Conservation (phyloP, 1,140 invertebrate genomes). For the Trichoplusia ni region DNA sequence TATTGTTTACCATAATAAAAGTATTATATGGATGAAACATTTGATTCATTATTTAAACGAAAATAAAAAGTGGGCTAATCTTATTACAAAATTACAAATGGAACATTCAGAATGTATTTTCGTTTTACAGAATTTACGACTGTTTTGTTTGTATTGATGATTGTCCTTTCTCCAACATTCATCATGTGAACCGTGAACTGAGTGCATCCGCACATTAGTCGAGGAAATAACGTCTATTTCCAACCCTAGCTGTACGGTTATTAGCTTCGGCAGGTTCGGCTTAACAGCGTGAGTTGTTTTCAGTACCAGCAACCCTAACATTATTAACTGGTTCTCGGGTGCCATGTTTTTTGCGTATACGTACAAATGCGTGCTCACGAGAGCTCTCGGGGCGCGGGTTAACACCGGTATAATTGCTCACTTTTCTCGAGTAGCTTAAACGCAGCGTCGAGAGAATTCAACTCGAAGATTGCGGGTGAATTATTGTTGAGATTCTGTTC, state of each 20-base stretch:
- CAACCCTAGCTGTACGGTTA: background rate
- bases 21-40: background rate
- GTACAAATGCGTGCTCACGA: background rate
- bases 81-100: background rate
- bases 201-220: background rate
- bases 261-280: background rate
- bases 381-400: background rate
- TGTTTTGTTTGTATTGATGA: background rate
- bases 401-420: constrained; percentile 23
- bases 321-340: background rate
- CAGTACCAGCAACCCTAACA: background rate
- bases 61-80: constrained; percentile 7
- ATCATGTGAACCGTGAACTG: background rate
- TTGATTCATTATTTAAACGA: background rate
- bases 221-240: background rate
- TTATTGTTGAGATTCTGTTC: constrained; percentile 9
- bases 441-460: constrained; percentile 1
- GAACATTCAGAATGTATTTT: background rate
- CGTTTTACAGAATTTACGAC: background rate
- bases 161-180: background rate
- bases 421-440: constrained; percentile 15
- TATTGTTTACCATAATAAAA: constrained; percentile 10
- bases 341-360: background rate
- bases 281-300: background rate
- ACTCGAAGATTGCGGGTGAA: constrained; percentile 16